Conservation (phyloP, 1,140 invertebrate species). For the Hylyphantes graminicola region DNA sequence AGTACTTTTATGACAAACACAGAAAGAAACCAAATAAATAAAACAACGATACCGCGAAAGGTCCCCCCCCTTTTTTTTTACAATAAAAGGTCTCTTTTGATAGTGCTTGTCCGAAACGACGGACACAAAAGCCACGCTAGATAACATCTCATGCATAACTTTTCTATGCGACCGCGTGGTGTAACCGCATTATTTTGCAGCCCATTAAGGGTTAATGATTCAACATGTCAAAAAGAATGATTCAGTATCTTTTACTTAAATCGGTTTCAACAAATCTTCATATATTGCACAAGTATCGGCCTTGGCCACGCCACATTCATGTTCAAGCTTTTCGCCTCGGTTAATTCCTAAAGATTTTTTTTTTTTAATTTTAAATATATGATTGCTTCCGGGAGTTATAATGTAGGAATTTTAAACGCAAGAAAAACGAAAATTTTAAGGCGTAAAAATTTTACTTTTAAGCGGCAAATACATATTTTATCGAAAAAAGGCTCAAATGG, state of each 20-base stretch:
- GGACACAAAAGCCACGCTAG: slow-evolving; percentile 44
- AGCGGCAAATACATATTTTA: no score
- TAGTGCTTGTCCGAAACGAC: slow-evolving; percentile 32
- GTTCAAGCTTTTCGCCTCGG: no score
- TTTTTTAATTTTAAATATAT: no score
- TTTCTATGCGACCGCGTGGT: slow-evolving; percentile 31
- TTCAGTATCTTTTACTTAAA: background rate
- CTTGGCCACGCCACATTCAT: no score
- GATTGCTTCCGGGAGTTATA: no score
- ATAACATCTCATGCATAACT: slow-evolving; percentile 58
- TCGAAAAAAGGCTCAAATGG: no score
- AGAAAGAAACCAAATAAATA: slow-evolving; percentile 18
- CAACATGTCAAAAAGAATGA: slow-evolving; percentile 7
- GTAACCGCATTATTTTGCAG: slow-evolving; percentile 44
- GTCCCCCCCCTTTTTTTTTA: slow-evolving; percentile 34
- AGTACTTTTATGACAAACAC: slow-evolving; percentile 51
- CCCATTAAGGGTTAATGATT: slow-evolving; percentile 12
- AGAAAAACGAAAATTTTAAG: no score
- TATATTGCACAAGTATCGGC: no score
- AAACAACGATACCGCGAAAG: slow-evolving; percentile 47
- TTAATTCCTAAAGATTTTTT: no score
- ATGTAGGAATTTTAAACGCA: no score
- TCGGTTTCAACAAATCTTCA: no score
- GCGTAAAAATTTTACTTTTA: no score
- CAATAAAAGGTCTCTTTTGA: slow-evolving; percentile 28